A percentile compares a stretch with the other conserved stretches of the same genome.
Conservation (phyloP, 2,888 invertebrate species). For the Pammene fasciana region DNA sequence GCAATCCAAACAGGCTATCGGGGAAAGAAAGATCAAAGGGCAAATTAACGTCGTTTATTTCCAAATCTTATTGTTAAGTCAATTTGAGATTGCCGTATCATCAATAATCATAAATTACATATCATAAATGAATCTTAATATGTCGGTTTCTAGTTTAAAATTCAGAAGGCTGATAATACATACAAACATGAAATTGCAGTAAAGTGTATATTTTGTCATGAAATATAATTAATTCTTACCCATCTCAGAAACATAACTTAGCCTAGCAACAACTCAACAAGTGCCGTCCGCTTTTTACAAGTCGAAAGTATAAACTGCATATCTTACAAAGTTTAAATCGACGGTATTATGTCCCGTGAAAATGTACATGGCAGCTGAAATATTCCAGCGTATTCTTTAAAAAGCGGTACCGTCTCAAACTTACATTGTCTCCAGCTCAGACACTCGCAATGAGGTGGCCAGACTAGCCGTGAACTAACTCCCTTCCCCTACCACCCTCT, state of each 20-base stretch:
- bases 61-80: no score
- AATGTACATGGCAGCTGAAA: slow-evolving; percentile 4
- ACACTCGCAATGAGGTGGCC: slow-evolving; percentile 37
- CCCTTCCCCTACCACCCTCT: slow-evolving; percentile 17
- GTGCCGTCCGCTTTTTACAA: neutral
- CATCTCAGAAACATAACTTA: neutral
- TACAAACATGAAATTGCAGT: no score
- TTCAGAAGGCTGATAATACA: no score
- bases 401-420: slow-evolving; percentile 15
- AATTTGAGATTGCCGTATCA: no score
- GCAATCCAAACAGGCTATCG: neutral
- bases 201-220: neutral
- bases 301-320: slow-evolving; percentile 9
- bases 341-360: slow-evolving; percentile 9
- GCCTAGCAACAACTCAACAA: slow-evolving; percentile 8
- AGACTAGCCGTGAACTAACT: slow-evolving; percentile 37
- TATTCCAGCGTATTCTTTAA: slow-evolving; percentile 15
- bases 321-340: slow-evolving; percentile 8
- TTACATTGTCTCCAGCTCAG: slow-evolving; percentile 35
- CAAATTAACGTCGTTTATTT: no score
- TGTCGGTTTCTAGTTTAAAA: no score
- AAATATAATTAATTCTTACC: neutral
- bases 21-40: neutral
- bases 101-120: no score
- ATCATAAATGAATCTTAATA: no score